Base-by-base conservation (phyloP, 2,888 invertebrate species). In the Neocrepidodera transversa region DNA sequence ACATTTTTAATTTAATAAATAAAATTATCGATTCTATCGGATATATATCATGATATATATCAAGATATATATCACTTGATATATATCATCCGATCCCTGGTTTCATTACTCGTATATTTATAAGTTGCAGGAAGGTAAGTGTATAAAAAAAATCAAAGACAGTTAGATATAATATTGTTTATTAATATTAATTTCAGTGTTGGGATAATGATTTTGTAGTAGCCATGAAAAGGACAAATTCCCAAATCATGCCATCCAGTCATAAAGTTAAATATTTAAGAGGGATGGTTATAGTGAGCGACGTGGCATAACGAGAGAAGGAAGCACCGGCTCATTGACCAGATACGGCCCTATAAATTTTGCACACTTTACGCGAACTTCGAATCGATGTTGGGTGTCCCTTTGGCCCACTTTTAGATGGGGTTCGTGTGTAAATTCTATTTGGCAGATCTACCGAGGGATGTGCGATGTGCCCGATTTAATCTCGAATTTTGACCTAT, bases 241-340 rank as follows among this genome's bases (percentile, higher is more conserved):
- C 28, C 20, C 45, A 14, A 45, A 45, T 43, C 43, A 43, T 43
- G 43, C 20, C 23, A 23, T 10, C 10, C 11, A 42, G 42, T 14
- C 28, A 14, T 18, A 28, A 28, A 45, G 14, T 13, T 45, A 26
- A 45, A 45, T 45, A 45, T 45, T 45, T 45, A 14, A 45, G 20
- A 42, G 42, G 42, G 20, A n/a, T n/a, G 20, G 20, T 28, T 14
- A 26, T 26, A 45, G 45, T 13, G 45, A 45, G 45, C 14, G 26
- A 45, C 45, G 45, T 38, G 38, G 17, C 17, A 16, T 2, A 2
- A 11, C 38, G 32, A 32, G 42, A 20, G 42, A 20, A 18, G 28
- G 52, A 28, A 52, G 40, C 26, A 26, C 20, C 42, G 53, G 18
- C 53, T 53, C 53, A 45, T 53, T 53, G 53, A 45, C 53, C 45